Conservation (phyloP, 2,113 vertebrate genomes). For the Oryzias javanicus region DNA sequence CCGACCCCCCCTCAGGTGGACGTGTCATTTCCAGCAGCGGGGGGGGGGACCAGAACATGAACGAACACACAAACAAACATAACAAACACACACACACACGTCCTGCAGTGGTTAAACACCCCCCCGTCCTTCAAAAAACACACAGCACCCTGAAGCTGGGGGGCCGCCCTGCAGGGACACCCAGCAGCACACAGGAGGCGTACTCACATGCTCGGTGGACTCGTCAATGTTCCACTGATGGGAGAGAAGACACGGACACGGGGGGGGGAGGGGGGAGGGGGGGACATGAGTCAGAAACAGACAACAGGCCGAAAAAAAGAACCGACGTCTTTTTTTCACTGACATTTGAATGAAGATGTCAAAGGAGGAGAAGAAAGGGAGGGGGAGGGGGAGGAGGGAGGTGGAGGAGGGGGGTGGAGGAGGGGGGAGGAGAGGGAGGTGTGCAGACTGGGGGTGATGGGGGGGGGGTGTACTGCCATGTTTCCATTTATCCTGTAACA, state of each 20-base stretch:
- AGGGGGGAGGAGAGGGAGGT: conserved; percentile 10
- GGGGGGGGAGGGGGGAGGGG: conserved; percentile 58
- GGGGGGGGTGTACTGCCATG: conserved; percentile 72
- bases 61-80: neutral
- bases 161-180: conserved; percentile 66
- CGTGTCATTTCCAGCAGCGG: conserved; percentile 52
- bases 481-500: conserved; percentile 34
- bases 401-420: too few species aligned
- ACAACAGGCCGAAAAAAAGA: conserved; percentile 71
- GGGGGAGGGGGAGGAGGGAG: conserved; percentile 28
- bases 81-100: conserved; percentile 16
- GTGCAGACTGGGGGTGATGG: conserved; percentile 24
- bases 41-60: conserved; percentile 44
- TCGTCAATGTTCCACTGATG: conserved; percentile 95
- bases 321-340: conserved; percentile 65
- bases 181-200: conserved; percentile 82
- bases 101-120: conserved; percentile 44
- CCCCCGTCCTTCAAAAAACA: conserved; percentile 38
- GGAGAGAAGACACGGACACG: conserved; percentile 77
- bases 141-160: conserved; percentile 51
- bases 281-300: conserved; percentile 73
- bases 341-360: conserved; percentile 74
- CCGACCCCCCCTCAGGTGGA: conserved; percentile 57
- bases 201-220: conserved; percentile 97
- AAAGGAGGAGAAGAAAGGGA: conserved; percentile 49